Conservation (phyloP, 2,797 vertebrate species). For the Saguinus oedipus region DNA sequence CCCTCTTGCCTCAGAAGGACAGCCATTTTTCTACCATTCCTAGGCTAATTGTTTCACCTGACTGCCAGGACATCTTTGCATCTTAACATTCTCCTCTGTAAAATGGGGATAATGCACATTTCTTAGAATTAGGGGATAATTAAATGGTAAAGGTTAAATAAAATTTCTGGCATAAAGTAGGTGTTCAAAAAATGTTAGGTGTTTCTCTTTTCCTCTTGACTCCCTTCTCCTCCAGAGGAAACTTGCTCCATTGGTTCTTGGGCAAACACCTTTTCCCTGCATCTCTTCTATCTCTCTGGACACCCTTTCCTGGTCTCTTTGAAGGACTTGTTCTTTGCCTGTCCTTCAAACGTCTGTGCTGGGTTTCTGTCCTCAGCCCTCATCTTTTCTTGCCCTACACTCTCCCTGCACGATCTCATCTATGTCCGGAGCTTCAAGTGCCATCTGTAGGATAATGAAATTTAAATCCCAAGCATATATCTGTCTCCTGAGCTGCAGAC, state of each 20-base stretch:
- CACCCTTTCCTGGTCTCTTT: background rate
- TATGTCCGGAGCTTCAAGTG: background rate
- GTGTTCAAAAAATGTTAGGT: background rate
- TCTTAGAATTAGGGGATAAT: background rate
- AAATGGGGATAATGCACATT: background rate
- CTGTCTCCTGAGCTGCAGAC: background rate
- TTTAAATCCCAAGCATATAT: slow-evolving; percentile 2
- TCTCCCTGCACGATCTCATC: background rate
- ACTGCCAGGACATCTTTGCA: background rate
- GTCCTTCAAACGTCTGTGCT: background rate
- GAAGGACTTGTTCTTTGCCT: background rate
- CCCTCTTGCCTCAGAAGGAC: background rate
- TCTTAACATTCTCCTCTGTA: background rate
- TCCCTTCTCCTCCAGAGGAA: background rate
- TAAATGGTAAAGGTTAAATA: background rate
- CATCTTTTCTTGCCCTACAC: background rate
- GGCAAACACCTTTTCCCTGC: background rate
- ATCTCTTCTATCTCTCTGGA: background rate
- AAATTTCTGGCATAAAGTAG: background rate
- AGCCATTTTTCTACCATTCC: background rate
- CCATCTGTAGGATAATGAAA: background rate
- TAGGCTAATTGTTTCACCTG: background rate
- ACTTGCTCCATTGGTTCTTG: background rate
- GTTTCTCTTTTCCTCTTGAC: background rate
- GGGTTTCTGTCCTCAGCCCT: background rate